A percentile compares a stretch with the other conserved stretches of the same genome.
phyloP scores from a whole-genome alignment of 2,888 invertebrate genomes.

The Volucella inanis region DNA sequence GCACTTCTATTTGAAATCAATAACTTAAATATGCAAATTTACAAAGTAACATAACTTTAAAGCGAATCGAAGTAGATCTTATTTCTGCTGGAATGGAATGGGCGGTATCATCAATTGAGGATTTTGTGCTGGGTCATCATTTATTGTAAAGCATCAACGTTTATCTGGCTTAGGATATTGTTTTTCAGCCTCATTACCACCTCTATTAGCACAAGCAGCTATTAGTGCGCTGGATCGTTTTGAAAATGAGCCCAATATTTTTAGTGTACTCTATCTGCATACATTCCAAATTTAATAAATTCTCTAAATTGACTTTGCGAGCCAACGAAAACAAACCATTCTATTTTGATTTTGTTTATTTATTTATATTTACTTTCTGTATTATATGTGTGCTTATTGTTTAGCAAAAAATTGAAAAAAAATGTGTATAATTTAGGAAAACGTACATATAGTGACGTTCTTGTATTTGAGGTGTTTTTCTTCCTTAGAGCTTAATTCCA shows the following conservation, averaged over 20 bases:
- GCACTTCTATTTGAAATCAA: conserved; percentile 74
- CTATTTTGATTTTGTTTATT: too few species aligned
- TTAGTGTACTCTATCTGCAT: conserved; percentile 85
- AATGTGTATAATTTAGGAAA: too few species aligned
- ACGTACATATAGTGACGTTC: too few species aligned
- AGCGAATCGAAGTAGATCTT: conserved; percentile 91
- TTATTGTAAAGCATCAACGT: conserved; percentile 97
- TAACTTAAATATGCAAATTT: neutral
- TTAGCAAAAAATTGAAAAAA: too few species aligned
- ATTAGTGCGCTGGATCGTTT: conserved; percentile 90
- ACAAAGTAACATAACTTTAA: conserved; percentile 39
- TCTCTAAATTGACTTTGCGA: conserved; percentile 84
- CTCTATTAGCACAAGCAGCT: conserved; percentile 94
- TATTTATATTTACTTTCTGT: too few species aligned
- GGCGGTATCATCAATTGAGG: conserved; percentile 93
- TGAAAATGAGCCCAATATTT: conserved; percentile 86
- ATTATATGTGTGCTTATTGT: too few species aligned
- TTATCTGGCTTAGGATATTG: conserved; percentile 95
- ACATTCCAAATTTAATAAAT: conserved; percentile 84
- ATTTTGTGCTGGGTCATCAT: conserved; percentile 96
- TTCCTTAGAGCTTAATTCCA: too few species aligned
- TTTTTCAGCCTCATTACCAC: conserved; percentile 98
- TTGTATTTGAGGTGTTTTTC: too few species aligned
- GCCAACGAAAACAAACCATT: conserved; percentile 86
- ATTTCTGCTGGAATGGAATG: conserved; percentile 95